phyloP scores from a whole-genome alignment of 2,888 invertebrate species.

The Stenchaetothrips biformis region DNA sequence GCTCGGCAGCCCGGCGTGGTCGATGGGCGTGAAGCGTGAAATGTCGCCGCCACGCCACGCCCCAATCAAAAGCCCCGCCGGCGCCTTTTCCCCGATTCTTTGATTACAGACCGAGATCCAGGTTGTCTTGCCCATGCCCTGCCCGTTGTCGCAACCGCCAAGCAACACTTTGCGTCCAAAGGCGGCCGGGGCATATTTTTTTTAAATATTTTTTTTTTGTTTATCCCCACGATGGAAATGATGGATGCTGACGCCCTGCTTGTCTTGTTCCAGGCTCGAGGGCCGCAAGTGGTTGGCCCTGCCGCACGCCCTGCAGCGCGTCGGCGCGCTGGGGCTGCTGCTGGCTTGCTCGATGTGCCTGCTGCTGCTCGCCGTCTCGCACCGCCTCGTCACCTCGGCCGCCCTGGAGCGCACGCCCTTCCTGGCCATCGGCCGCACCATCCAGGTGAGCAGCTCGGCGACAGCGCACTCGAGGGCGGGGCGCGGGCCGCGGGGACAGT shows the following conservation, averaged over 20 bases:
- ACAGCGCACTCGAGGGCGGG: too few species aligned
- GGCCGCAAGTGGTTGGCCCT: neutral
- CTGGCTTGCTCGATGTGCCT: conserved; percentile 39
- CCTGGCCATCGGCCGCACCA: conserved; percentile 39
- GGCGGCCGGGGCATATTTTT: neutral
- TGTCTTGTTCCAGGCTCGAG: neutral
- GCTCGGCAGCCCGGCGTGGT: too few species aligned
- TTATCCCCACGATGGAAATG: too few species aligned
- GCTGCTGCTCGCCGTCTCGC: conserved; percentile 39
- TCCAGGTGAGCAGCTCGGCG: conserved; percentile 37
- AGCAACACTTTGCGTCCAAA: too few species aligned
- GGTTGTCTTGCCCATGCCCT: too few species aligned
- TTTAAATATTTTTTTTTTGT: neutral
- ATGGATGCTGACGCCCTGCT: neutral
- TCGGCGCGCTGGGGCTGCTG: conserved; percentile 32
- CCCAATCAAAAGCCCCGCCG: too few species aligned
- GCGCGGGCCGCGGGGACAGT: too few species aligned
- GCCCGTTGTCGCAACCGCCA: too few species aligned
- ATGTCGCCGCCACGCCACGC: too few species aligned
- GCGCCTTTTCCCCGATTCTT: too few species aligned
- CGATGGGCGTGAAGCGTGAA: too few species aligned
- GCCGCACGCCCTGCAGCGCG: neutral
- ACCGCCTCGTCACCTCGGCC: conserved; percentile 38
- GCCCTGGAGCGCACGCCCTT: conserved; percentile 36
- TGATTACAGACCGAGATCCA: too few species aligned